Percentiles rank a stretch among this genome's conserved stretches.
Evolutionary conservation across 2,797 vertebrate genomes (phyloP).

Genomic region (Lithobates pipiens): DNA sequence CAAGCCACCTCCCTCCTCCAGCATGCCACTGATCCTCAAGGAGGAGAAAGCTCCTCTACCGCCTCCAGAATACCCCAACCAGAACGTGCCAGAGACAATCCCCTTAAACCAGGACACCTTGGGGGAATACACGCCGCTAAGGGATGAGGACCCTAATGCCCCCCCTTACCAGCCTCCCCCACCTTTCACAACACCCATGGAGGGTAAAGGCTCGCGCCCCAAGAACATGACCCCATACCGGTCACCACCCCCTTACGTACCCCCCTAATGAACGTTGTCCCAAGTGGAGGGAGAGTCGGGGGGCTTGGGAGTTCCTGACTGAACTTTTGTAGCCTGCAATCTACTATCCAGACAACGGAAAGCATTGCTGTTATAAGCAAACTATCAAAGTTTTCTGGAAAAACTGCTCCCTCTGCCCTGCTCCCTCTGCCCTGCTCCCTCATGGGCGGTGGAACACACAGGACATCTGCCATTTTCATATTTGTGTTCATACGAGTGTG

Average conservation of each 20-base stretch:
- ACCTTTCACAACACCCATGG: slow-evolving; percentile 94
- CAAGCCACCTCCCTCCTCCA: slow-evolving; percentile 94
- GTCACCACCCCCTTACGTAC: slow-evolving; percentile 97
- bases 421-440: slow-evolving; percentile 53
- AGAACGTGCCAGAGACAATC: slow-evolving; percentile 90
- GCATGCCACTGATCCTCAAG: slow-evolving; percentile 95
- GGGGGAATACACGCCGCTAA: slow-evolving; percentile 92
- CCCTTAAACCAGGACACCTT: slow-evolving; percentile 93
- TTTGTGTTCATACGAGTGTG: slow-evolving; percentile 81
- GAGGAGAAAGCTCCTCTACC: slow-evolving; percentile 96
- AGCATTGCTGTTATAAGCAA: slow-evolving; percentile 68
- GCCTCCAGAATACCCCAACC: slow-evolving; percentile 94
- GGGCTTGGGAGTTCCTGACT: slow-evolving; percentile 82
- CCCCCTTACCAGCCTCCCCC: slow-evolving; percentile 97
- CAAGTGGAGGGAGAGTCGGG: slow-evolving; percentile 74
- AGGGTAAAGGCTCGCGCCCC: slow-evolving; percentile 96
- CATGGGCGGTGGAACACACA: slow-evolving; percentile 70
- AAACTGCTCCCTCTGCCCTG: slow-evolving; percentile 17
- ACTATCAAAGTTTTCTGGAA: slow-evolving; percentile 60
- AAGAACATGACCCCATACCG: slow-evolving; percentile 99
- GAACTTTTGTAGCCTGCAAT: slow-evolving; percentile 73
- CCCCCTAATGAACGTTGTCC: slow-evolving; percentile 86
- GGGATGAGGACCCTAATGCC: slow-evolving; percentile 93
- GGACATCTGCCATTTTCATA: slow-evolving; percentile 76
- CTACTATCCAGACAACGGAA: slow-evolving; percentile 73